Conservation (phyloP, 2,113 vertebrate genomes). For the Corvus hawaiiensis region DNA sequence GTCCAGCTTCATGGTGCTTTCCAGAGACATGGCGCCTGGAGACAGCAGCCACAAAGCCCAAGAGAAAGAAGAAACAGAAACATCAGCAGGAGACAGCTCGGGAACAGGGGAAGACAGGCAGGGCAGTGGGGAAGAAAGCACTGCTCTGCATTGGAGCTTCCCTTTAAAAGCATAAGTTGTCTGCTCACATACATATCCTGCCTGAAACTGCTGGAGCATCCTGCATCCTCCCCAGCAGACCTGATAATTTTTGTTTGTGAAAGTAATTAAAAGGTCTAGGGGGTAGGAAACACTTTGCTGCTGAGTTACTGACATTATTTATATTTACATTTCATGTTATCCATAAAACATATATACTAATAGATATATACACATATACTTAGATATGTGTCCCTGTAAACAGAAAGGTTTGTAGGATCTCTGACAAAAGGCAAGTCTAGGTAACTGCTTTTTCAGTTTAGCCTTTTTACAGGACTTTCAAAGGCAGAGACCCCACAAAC, state of each 20-base stretch:
- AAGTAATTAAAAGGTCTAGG: background rate
- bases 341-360: background rate
- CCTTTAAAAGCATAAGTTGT: background rate
- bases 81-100: background rate
- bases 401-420: background rate
- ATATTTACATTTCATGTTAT: background rate
- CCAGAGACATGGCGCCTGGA: constrained; percentile 29
- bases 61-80: background rate
- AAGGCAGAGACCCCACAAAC: background rate
- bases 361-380: background rate
- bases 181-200: background rate
- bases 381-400: background rate
- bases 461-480: background rate
- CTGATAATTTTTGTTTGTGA: background rate
- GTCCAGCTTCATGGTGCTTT: background rate
- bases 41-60: background rate
- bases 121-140: background rate
- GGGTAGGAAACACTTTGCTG: background rate
- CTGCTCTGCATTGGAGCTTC: rapidly evolving
- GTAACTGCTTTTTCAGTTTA: background rate
- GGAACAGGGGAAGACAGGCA: background rate
- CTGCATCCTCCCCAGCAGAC: background rate
- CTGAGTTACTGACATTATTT: background rate
- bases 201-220: background rate
- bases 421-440: background rate